These are phyloP conservation scores for Chrysopilus asiliformis DNA, from an alignment of 2,888 invertebrate genomes.

Conservation along the genomic window DNA sequence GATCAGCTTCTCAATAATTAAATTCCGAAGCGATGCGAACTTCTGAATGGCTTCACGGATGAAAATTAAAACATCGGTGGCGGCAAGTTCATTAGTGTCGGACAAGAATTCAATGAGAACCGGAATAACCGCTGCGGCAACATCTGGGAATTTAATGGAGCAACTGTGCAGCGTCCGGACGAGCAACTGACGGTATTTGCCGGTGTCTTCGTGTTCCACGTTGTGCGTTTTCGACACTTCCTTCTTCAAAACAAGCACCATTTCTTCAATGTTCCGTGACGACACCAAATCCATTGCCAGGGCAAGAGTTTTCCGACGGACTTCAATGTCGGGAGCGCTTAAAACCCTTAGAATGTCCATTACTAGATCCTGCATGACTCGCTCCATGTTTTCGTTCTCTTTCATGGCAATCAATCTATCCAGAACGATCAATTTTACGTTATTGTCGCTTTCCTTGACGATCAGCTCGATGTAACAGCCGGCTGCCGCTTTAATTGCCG, in stretches of 20 bases:
- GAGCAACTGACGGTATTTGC: slow-evolving; percentile 86
- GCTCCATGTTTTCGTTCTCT: slow-evolving; percentile 69
- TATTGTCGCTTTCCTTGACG: slow-evolving; percentile 99
- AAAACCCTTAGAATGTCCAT: slow-evolving; percentile 97
- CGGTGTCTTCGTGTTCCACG: slow-evolving; percentile 89
- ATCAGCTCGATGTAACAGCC: slow-evolving; percentile 97
- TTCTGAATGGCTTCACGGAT: slow-evolving; percentile 92
- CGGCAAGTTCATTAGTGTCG: slow-evolving; percentile 78
- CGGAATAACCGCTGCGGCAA: slow-evolving; percentile 85
- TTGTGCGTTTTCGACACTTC: slow-evolving; percentile 83
- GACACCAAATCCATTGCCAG: slow-evolving; percentile 83
- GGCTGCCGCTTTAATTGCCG: slow-evolving; percentile 95
- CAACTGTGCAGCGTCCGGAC: slow-evolving; percentile 90
- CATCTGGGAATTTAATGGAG: slow-evolving; percentile 91
- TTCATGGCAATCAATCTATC: slow-evolving; percentile 83
- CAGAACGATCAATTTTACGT: slow-evolving; percentile 96
- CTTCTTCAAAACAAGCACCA: slow-evolving; percentile 84
- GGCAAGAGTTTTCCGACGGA: slow-evolving; percentile 71
- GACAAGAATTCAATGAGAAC: slow-evolving; percentile 87
- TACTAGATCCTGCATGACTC: slow-evolving; percentile 75
- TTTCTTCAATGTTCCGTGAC: slow-evolving; percentile 86
- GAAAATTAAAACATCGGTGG: slow-evolving; percentile 88
- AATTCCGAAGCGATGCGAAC: slow-evolving; percentile 64
- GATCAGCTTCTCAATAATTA: slow-evolving; percentile 61
- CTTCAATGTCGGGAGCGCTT: slow-evolving; percentile 87